Evolutionary conservation across 2,888 invertebrate species (phyloP).

Genomic region (Toxonevra muliebris): DNA sequence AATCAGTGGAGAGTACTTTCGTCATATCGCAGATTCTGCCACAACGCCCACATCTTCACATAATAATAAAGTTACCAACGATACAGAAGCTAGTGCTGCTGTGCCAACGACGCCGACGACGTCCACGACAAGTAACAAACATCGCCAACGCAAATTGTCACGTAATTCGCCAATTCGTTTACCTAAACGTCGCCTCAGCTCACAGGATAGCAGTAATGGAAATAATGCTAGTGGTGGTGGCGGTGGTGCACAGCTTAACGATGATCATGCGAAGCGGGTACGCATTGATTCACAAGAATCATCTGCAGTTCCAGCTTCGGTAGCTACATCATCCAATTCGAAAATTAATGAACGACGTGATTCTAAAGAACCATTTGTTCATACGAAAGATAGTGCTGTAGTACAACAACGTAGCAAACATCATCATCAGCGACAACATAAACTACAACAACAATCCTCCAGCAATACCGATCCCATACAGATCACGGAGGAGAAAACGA

Average conservation of each 20-base stretch:
- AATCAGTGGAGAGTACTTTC: slow-evolving; percentile 40
- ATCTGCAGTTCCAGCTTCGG: slow-evolving; percentile 29
- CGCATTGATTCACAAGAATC: slow-evolving; percentile 63
- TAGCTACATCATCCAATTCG: slow-evolving; percentile 16
- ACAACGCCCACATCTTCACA: slow-evolving; percentile 47
- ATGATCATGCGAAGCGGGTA: slow-evolving; percentile 58
- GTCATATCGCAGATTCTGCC: slow-evolving; percentile 45
- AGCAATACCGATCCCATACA: slow-evolving; percentile 6
- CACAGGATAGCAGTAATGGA: slow-evolving; percentile 72
- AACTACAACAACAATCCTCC: slow-evolving; percentile 67
- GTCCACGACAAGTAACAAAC: slow-evolving; percentile 40
- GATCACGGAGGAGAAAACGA: slow-evolving; percentile 42
- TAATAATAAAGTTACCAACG: slow-evolving; percentile 56
- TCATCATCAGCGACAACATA: slow-evolving; percentile 67
- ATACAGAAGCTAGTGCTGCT: slow-evolving; percentile 28
- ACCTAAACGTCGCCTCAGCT: slow-evolving; percentile 78
- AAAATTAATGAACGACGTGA: slow-evolving; percentile 51
- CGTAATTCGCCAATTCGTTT: slow-evolving; percentile 59
- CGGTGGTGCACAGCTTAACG: slow-evolving; percentile 41
- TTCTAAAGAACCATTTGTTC: slow-evolving; percentile 45
- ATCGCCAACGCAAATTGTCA: slow-evolving; percentile 56
- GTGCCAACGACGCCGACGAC: slow-evolving; percentile 28
- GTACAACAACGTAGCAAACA: slow-evolving; percentile 54
- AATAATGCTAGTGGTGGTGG: slow-evolving; percentile 27
- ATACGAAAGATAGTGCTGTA: slow-evolving; percentile 36